These are phyloP conservation scores for Ormia ochracea DNA, from an alignment of 2,888 invertebrate species.

Conservation along the genomic window DNA sequence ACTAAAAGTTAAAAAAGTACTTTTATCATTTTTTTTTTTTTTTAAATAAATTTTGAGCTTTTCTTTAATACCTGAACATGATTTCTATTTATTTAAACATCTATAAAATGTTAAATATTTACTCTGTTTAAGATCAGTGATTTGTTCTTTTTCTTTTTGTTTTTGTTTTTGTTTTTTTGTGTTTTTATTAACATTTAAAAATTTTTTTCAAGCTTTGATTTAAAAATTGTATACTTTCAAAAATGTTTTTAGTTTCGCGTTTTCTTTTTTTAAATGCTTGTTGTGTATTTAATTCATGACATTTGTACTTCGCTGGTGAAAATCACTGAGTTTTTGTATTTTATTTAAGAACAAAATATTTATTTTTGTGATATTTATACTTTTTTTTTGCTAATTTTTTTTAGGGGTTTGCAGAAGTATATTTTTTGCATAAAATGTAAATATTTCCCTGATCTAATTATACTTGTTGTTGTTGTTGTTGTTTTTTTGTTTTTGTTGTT, in stretches of 20 bases:
- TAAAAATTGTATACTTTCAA: conserved; percentile 50
- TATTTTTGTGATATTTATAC: conserved; percentile 32
- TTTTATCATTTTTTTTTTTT: neutral
- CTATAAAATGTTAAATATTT: conserved; percentile 42
- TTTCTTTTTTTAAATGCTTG: conserved; percentile 59
- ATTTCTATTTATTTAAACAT: conserved; percentile 17
- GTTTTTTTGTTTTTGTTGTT: conserved; percentile 59
- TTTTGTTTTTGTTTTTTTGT: no score
- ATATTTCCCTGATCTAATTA: conserved; percentile 60
- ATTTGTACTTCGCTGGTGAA: conserved; percentile 78
- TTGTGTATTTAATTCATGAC: conserved; percentile 65
- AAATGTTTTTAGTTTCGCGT: conserved; percentile 25
- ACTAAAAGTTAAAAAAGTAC: conserved; percentile 36
- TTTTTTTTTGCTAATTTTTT: conserved; percentile 64
- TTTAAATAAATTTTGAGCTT: conserved; percentile 46
- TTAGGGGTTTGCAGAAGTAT: conserved; percentile 61
- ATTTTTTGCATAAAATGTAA: conserved; percentile 55
- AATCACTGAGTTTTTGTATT: conserved; percentile 75
- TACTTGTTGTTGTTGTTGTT: conserved; percentile 56
- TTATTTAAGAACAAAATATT: conserved; percentile 50
- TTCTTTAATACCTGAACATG: conserved; percentile 42
- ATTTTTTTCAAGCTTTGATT: conserved; percentile 2
- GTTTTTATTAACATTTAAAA: conserved; percentile 41
- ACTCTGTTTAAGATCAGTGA: conserved; percentile 44
- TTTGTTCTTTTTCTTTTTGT: conserved; percentile 4